Percentiles rank a stretch among this genome's conserved stretches.
Evolutionary conservation across 1,140 invertebrate species (phyloP).

Genomic region (Anoplolepis gracilipes): DNA sequence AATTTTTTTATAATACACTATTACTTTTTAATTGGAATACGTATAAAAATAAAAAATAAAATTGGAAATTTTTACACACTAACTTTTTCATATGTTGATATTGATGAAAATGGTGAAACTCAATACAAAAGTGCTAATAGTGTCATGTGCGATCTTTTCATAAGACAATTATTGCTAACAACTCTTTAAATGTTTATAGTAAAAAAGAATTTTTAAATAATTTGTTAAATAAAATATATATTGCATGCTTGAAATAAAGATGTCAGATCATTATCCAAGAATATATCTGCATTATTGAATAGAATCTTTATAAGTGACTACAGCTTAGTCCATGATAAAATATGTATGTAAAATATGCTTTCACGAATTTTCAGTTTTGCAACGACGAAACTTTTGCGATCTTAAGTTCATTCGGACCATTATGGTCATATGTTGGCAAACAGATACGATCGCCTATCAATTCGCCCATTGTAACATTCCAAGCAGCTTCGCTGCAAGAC

Average conservation of each 20-base stretch:
- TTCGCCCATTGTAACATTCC: constrained; percentile 55
- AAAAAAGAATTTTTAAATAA: background rate
- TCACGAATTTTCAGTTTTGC: background rate
- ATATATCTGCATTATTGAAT: constrained; percentile 1
- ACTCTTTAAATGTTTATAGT: background rate
- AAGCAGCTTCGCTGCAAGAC: constrained; percentile 47
- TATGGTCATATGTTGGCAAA: constrained; percentile 10
- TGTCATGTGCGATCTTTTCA: background rate
- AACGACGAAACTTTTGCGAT: background rate
- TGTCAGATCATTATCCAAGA: background rate
- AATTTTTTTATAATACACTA: background rate
- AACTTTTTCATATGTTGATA: background rate
- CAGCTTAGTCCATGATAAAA: constrained; percentile 2
- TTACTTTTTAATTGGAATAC: constrained; percentile 14
- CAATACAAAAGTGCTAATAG: background rate
- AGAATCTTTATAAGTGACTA: constrained; percentile 10
- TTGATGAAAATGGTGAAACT: background rate
- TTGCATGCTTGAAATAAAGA: background rate
- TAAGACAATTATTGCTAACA: too few species aligned
- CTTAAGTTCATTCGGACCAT: constrained; percentile 25
- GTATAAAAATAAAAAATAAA: background rate
- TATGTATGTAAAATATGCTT: constrained; percentile 14
- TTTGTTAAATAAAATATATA: background rate
- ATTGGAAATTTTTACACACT: background rate
- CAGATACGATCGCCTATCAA: constrained; percentile 25